These are phyloP conservation scores for Pomatorhinus ruficollis DNA, from an alignment of 2,113 vertebrate species.

Conservation along the genomic window DNA sequence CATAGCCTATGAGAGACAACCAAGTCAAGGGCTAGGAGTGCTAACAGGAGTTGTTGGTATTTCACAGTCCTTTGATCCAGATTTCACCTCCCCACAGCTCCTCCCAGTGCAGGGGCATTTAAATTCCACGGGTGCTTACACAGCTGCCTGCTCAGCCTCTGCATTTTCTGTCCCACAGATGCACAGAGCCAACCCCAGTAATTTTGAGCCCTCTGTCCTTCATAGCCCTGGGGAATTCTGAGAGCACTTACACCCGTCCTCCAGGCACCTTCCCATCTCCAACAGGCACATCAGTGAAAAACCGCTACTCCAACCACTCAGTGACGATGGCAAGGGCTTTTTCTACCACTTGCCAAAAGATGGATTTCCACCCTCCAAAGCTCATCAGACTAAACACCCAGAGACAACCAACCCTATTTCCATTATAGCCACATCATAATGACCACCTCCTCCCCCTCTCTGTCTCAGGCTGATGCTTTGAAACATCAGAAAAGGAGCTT, in stretches of 20 bases:
- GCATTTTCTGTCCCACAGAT: neutral
- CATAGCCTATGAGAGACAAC: neutral
- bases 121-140: neutral
- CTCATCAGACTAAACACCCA: neutral
- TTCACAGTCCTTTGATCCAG: neutral
- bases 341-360: neutral
- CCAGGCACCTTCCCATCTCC: neutral
- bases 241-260: neutral
- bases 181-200: neutral
- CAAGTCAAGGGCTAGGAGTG: neutral
- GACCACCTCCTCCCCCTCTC: neutral
- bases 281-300: neutral
- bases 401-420: neutral
- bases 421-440: rapidly evolving
- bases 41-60: neutral
- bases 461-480: neutral
- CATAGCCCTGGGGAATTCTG: neutral
- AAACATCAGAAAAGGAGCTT: neutral
- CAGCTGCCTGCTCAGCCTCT: neutral
- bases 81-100: neutral
- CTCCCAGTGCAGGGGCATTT: neutral
- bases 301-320: neutral
- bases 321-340: neutral
- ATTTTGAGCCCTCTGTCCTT: neutral
- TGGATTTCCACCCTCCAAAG: neutral